Evolutionary conservation across 2,113 vertebrate genomes (phyloP), one percentile per base, ranked within the genome.

Genomic region (Gobio gobio): DNA sequence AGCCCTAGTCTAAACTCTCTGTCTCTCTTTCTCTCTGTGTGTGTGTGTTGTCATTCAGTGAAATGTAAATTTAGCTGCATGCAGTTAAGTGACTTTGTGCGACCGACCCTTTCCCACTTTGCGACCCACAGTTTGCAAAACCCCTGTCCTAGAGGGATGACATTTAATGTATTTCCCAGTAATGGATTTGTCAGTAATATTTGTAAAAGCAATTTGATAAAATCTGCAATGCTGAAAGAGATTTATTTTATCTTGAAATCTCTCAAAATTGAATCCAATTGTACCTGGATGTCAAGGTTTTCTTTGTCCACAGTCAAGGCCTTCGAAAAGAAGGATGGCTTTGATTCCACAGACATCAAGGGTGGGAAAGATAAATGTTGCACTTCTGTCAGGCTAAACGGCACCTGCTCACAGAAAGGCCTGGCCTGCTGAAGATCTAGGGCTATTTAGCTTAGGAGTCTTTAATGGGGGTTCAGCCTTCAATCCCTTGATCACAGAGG

Each of bases 401-500:
- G 49, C 82, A 78, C 88, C 68, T 88, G 77, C 85, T 87, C 51
- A 88, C 73, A 61, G 49, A 40, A 0, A 75, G 83, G 88, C 47
- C n/a, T 6, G 75, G 86, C 66, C 86, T 83, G 70, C 64, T 85
- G 90, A 89, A 90, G 84, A 90, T 90, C 86, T 72, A 63, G 87
- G 81, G 83, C 73, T 88, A n/a, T 89, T 91, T 91, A 76, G 84
- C 78, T 47, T 36, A 82, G 68, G 74, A 80, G 82, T 72, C 80
- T 70, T 85, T 73, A 85, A 87, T 58, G 66, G 84, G 68, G n/a
- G 63, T 87, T 90, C 89, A 90, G 87, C 83, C 87, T 89, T 89
- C 90, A 90, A 92, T 91, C 83, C 86, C 86, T 56, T 51, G 86
- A 85, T 90, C 86, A 79, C 22, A 82, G 74, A 83, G 80, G 29